These are phyloP conservation scores for Eretmocerus hayati DNA, from an alignment of 2,888 invertebrate species.

Conservation along the genomic window DNA sequence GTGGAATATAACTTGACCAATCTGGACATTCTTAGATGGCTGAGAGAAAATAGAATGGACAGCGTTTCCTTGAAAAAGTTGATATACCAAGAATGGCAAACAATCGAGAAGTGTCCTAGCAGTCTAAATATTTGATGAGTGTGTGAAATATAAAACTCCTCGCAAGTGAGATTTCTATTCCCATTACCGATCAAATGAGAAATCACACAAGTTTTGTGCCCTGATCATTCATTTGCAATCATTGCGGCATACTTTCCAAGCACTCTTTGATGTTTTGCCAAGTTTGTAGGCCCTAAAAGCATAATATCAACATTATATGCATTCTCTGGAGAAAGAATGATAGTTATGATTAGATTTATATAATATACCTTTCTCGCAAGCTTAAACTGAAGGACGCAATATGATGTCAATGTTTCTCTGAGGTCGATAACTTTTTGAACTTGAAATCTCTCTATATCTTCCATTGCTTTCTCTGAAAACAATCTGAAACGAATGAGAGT, in stretches of 20 bases:
- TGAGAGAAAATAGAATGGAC: too few relatives aligned
- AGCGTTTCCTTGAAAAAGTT: too few relatives aligned
- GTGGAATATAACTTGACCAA: too few relatives aligned
- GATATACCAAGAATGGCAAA: too few relatives aligned
- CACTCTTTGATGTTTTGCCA: conserved; percentile 72
- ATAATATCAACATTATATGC: conserved; percentile 14
- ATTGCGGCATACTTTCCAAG: conserved; percentile 63
- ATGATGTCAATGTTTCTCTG: conserved; percentile 63
- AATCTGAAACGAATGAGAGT: too few relatives aligned
- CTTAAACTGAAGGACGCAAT: conserved; percentile 65
- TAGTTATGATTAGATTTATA: background rate
- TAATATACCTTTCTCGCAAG: conserved; percentile 65
- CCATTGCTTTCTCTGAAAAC: conserved; percentile 60
- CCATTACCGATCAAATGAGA: background rate
- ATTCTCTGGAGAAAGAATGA: background rate
- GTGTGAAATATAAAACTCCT: too few relatives aligned
- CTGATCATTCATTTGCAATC: background rate
- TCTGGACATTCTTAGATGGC: too few relatives aligned
- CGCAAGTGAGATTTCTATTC: too few relatives aligned
- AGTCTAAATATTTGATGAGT: too few relatives aligned
- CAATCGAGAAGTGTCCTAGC: too few relatives aligned
- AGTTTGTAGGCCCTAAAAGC: conserved; percentile 63
- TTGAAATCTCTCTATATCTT: conserved; percentile 67
- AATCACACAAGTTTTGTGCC: background rate
- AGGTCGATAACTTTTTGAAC: conserved; percentile 66